These are phyloP conservation scores for Festucalex cinctus DNA, from an alignment of 2,113 vertebrate genomes.

Conservation along the genomic window DNA sequence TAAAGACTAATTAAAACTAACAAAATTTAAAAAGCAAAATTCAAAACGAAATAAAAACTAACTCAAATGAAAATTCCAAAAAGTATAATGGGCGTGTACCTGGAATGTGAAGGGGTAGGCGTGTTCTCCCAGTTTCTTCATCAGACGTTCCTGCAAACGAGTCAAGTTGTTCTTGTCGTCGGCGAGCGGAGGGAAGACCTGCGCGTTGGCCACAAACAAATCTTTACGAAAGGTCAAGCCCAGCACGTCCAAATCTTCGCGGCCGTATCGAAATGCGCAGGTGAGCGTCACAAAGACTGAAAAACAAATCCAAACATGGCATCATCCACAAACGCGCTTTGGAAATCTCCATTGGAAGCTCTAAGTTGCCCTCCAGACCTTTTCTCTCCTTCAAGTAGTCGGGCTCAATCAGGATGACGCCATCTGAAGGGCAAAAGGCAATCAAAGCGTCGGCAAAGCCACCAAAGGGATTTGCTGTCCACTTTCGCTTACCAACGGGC, in stretches of 20 bases:
- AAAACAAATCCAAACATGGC: not conserved
- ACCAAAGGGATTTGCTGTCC: no score
- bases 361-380: constrained; percentile 68
- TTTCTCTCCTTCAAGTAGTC: constrained; percentile 95
- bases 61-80: no score
- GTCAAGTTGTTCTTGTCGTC: constrained; percentile 85
- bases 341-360: rapidly evolving
- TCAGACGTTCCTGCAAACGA: constrained; percentile 88
- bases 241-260: constrained; percentile 92
- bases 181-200: constrained; percentile 82
- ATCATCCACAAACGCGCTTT: not conserved
- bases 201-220: constrained; percentile 86
- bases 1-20: no score
- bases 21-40: no score
- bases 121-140: constrained; percentile 92
- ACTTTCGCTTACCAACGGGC: constrained; percentile 66
- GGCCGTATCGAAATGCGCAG: constrained; percentile 94
- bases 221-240: constrained; percentile 94
- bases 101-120: constrained; percentile 86
- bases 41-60: no score
- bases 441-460: not conserved
- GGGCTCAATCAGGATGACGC: constrained; percentile 91
- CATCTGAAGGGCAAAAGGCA: constrained; percentile 72
- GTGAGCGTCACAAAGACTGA: constrained; percentile 92
- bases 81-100: not conserved